These are phyloP conservation scores for Ophiothrix spiculata DNA, from an alignment of 35 echinoderm and acorn worm genomes.

Conservation along the genomic window DNA sequence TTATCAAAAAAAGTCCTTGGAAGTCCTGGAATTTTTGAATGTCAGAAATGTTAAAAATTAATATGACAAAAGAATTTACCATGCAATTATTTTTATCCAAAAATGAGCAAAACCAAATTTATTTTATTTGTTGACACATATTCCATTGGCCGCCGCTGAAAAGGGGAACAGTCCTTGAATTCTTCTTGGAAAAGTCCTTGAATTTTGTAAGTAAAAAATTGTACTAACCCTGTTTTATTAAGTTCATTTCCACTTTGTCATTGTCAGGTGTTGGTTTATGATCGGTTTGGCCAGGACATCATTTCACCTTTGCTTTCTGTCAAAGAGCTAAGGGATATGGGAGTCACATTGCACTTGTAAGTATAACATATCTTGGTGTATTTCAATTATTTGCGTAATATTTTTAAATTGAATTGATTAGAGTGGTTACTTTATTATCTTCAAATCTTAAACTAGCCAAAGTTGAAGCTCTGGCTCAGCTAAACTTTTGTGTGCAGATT, in stretches of 20 bases:
- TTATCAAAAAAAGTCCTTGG: no score
- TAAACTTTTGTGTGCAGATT: no score
- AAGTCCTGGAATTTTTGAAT: no score
- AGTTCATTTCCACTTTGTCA: constrained; percentile 44
- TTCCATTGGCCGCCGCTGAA: neutral
- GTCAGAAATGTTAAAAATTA: no score
- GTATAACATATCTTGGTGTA: constrained; percentile 16
- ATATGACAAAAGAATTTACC: neutral
- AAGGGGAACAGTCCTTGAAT: neutral
- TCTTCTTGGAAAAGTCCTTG: neutral
- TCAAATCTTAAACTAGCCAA: no score
- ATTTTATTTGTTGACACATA: no score
- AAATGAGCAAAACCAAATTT: no score
- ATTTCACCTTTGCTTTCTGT: constrained; percentile 96
- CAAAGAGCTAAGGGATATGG: constrained; percentile 85
- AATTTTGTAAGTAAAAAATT: neutral
- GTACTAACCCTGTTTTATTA: constrained; percentile 90
- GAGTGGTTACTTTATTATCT: no score
- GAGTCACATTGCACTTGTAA: constrained; percentile 99
- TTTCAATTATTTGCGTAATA: no score
- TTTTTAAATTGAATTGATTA: neutral
- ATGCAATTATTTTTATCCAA: no score
- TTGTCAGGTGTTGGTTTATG: constrained; percentile 79
- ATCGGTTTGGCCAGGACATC: constrained; percentile 99
- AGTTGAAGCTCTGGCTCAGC: no score